Percentiles rank a stretch among this genome's conserved stretches.
Conservation (phyloP, 2,797 vertebrate genomes). For the Scomberomorus guttatus region DNA sequence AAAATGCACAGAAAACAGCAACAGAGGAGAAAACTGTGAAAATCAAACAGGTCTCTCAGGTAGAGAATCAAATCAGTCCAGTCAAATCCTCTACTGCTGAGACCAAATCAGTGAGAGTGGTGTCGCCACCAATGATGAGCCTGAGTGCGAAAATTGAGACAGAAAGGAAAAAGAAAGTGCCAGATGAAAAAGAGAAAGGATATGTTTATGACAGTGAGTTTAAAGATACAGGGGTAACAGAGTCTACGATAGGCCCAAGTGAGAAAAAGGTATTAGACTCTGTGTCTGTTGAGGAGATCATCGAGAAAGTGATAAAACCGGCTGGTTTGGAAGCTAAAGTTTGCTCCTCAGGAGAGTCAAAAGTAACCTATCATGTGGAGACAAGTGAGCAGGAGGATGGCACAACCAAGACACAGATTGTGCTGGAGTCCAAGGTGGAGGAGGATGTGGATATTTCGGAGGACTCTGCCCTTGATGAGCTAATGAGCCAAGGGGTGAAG, state of each 20-base stretch:
- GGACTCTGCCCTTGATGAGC: constrained; percentile 80
- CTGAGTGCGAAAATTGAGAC: constrained; percentile 44
- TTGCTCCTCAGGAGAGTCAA: constrained; percentile 83
- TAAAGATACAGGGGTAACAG: constrained; percentile 37
- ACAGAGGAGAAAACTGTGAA: constrained; percentile 63
- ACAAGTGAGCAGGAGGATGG: constrained; percentile 89
- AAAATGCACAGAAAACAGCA: constrained; percentile 47
- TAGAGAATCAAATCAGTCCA: constrained; percentile 52
- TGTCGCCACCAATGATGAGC: constrained; percentile 71
- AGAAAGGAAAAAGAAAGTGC: constrained; percentile 52
- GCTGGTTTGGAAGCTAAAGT: constrained; percentile 80
- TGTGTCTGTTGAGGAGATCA: constrained; percentile 90
- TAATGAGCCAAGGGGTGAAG: constrained; percentile 85
- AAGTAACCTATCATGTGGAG: constrained; percentile 88
- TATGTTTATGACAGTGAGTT: constrained; percentile 19
- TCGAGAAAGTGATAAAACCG: constrained; percentile 91
- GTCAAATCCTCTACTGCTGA: constrained; percentile 58
- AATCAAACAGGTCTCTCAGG: constrained; percentile 58
- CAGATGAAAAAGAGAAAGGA: constrained; percentile 47
- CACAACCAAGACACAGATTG: constrained; percentile 89
- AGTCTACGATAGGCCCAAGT: constrained; percentile 36
- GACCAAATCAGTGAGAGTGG: constrained; percentile 67
- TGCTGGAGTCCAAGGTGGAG: constrained; percentile 90
- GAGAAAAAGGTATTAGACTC: constrained; percentile 83
- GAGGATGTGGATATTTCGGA: constrained; percentile 88